A percentile compares a stretch with the other conserved stretches of the same genome.
Evolutionary conservation across 2,113 vertebrate species (phyloP).

Genomic region (Psittacula cyanocephala): DNA sequence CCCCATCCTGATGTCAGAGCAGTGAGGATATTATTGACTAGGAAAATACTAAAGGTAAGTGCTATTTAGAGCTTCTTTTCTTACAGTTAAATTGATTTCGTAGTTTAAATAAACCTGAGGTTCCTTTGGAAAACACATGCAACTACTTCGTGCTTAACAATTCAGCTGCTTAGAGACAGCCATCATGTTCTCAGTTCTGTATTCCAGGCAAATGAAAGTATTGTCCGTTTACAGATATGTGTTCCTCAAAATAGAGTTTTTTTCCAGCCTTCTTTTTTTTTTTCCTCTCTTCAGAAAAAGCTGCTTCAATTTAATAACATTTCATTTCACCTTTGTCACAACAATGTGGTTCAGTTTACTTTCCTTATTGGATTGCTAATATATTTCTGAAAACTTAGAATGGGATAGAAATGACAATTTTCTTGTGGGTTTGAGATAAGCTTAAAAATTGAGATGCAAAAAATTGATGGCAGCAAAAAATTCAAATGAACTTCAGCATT

Average conservation of each 20-base stretch:
- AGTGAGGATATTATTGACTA: not conserved
- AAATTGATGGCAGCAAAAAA: not conserved
- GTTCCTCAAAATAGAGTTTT: not conserved
- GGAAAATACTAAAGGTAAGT: slow-evolving; percentile 2
- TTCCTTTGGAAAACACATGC: not conserved
- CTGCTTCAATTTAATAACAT: not conserved
- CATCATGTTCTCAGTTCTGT: not conserved
- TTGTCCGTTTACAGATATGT: not conserved
- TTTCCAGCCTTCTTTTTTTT: not conserved
- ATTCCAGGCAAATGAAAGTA: not conserved
- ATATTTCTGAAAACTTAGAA: not conserved
- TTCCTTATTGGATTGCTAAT: not conserved
- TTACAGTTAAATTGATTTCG: slow-evolving; percentile 17
- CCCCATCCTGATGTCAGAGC: not conserved
- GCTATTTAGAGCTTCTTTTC: not conserved
- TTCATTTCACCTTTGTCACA: not conserved
- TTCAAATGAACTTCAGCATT: not conserved
- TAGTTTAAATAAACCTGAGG: slow-evolving; percentile 24
- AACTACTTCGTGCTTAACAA: not conserved
- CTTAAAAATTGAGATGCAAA: not conserved
- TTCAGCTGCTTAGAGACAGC: not conserved
- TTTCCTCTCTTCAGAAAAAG: not conserved
- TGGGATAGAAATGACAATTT: not conserved
- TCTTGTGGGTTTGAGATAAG: not conserved
- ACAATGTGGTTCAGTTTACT: not conserved